phyloP scores from a whole-genome alignment of 2,113 vertebrate genomes.

The Calidris pygmaea region DNA sequence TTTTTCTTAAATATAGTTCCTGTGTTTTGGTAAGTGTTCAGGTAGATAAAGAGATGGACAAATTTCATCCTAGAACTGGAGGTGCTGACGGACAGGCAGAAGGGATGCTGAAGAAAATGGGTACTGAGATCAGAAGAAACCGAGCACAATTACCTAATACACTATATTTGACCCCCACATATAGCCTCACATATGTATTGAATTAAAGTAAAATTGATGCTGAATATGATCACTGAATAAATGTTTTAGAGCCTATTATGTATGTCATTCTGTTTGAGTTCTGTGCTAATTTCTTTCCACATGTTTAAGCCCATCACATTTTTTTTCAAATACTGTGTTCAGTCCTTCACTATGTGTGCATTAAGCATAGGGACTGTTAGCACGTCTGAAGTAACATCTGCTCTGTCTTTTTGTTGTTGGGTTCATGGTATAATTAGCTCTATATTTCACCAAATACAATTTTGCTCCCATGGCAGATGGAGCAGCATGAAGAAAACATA shows the following conservation, averaged over 20 bases:
- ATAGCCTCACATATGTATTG: constrained; percentile 61
- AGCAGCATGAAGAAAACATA: constrained; percentile 84
- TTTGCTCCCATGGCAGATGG: constrained; percentile 80
- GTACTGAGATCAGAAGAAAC: constrained; percentile 3
- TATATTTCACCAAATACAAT: constrained; percentile 85
- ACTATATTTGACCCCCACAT: constrained; percentile 8
- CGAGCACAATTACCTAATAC: constrained; percentile 25
- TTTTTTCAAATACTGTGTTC: constrained; percentile 60
- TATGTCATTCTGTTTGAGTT: constrained; percentile 69
- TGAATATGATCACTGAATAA: constrained; percentile 68
- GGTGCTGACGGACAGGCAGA: not conserved
- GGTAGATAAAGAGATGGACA: not conserved
- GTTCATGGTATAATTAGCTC: constrained; percentile 85
- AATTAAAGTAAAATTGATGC: constrained; percentile 69
- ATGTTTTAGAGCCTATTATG: constrained; percentile 66
- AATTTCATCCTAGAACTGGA: not conserved
- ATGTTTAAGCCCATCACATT: constrained; percentile 72
- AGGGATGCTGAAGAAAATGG: not conserved
- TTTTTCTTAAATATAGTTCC: not conserved
- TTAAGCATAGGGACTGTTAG: constrained; percentile 77
- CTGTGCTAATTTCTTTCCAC: constrained; percentile 73
- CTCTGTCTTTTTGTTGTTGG: constrained; percentile 83
- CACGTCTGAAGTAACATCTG: constrained; percentile 84
- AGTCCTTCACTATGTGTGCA: constrained; percentile 69
- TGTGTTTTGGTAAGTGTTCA: not conserved